Evolutionary conservation across 2,888 invertebrate genomes (phyloP).

Genomic region (Macaria notata): DNA sequence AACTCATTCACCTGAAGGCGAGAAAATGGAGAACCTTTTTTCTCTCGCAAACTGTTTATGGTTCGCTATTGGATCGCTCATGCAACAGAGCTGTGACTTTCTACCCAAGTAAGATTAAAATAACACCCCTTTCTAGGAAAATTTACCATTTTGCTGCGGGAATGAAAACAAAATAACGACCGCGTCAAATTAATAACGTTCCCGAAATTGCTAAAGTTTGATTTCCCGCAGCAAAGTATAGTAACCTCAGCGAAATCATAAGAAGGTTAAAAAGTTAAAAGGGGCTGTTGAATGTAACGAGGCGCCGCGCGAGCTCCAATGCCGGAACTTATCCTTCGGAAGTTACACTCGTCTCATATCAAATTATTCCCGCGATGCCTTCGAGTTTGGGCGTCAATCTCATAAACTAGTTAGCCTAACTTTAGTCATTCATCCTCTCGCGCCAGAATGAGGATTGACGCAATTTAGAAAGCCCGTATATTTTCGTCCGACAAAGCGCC

Average conservation of each 20-base stretch:
- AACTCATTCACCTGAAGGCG: constrained; percentile 92
- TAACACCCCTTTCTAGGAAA: constrained; percentile 37
- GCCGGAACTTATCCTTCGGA: constrained; percentile 31
- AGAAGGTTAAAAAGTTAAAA: constrained; percentile 43
- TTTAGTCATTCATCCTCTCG: constrained; percentile 28
- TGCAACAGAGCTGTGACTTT: constrained; percentile 98
- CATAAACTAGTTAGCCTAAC: constrained; percentile 31
- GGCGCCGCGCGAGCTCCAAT: constrained; percentile 42
- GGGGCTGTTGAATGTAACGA: constrained; percentile 45
- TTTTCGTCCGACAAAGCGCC: constrained; percentile 13
- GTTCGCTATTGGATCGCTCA: constrained; percentile 97
- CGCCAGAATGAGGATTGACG: constrained; percentile 26
- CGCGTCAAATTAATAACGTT: too few relatives aligned
- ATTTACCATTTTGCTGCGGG: constrained; percentile 25
- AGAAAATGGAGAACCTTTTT: constrained; percentile 96
- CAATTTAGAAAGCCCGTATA: constrained; percentile 17
- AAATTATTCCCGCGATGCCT: constrained; percentile 31
- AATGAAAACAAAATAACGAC: constrained; percentile 34
- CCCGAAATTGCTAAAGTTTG: constrained; percentile 29
- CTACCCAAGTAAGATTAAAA: constrained; percentile 91
- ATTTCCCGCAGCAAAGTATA: constrained; percentile 49
- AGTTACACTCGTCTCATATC: constrained; percentile 29
- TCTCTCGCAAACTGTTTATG: constrained; percentile 97
- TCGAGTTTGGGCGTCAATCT: constrained; percentile 26
- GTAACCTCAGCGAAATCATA: constrained; percentile 78